Evolutionary conservation across 2,113 vertebrate genomes (phyloP), one percentile per base, ranked within the genome.

Genomic region (Hippopotamus amphibius): DNA sequence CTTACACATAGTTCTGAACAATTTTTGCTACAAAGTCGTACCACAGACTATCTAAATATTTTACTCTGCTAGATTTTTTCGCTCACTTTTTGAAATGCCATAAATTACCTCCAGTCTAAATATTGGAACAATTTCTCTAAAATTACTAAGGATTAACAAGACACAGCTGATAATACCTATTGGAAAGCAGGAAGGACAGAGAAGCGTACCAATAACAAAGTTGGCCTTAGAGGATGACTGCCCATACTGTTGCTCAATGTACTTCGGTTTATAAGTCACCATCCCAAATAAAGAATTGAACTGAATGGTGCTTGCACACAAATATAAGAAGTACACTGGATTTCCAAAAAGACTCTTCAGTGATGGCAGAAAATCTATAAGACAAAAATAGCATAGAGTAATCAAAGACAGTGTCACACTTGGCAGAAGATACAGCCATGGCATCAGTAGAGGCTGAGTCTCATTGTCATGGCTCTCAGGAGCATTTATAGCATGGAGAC

Each of bases 191-290:
- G n/a, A 28, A 24, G 76, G 41, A 41, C 41, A 80, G 57, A 24
- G 1, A 7, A 76, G 10, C 95, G 96, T 98, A 99, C 99, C 99
- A 94, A 99, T 99, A 30, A 99, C 98, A 96, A 99, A 99, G 98
- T 99, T 99, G 41, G 99, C 99, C 97, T 99, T 99, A 19, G 99
- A 99, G 28, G 99, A 98, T 0, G 99, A 99, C 98, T 99, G 99
- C 7, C 99, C 99, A 8, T 99, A 99, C 88, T 99, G 99, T 46
- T 99, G 99, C 76, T 99, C 99, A 14, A 99, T 99, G 95, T 99
- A 99, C 96, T 99, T 99, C 8, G 99, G 99, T 95, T 99, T 99
- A 95, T 99, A 99, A 2, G 99, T 99, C 89, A 99, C 99, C 99
- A 99, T 99, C 85, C 99, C 99, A 86, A 99, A 99, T 84, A 99